Base-by-base conservation (phyloP, 1,140 invertebrate species). In the Sitophilus oryzae region DNA sequence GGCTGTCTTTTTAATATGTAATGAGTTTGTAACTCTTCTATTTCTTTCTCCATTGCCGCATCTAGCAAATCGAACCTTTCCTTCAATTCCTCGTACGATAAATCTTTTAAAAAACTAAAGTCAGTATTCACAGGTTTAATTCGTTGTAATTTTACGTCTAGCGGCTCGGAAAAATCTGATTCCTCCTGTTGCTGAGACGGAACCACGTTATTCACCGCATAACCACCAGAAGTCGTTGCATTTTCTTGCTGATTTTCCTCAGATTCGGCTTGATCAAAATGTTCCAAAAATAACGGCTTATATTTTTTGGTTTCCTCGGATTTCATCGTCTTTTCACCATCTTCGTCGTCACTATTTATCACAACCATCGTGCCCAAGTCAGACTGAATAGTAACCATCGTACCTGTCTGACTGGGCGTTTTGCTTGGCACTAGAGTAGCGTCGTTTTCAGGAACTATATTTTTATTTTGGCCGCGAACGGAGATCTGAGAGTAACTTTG, bases 1-100 rank as follows among this genome's bases (percentile, higher is more conserved):
- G 96, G 96, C 69, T 98, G 93, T 47, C 96, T 77, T 76, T 99
- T 99, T 43, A 90, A 91, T 75, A 96, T 91, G 79, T 98, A 99
- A 63, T 95, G 84, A 62, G 88, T 82, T 63, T 92, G 83, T 25
- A 99, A 77, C 68, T 96, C 93, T 66, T 98, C 93, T 49, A 99
- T 96, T 76, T 99, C 96, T 42, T 88, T 80, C 72, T 99, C 96
- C 95, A 99, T 98, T 75, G 99, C 95, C 14, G 87, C 83, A 76
- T 99, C 96, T 66, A 99, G 77, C 71, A 84, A 89, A 55, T 87
- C 80, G 82, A 98, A 89, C 63, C 91, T 79, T 66, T 86, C 81
- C 74, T 95, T 90, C 55, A 98, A 78, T 75, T 98, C 93, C 66
- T 92, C 86, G 66, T 87, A 91, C 49, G 85, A 85, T 60, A 97